These are phyloP conservation scores for Hydrolagus affinis DNA, from an alignment of 2,113 vertebrate species.

Conservation along the genomic window DNA sequence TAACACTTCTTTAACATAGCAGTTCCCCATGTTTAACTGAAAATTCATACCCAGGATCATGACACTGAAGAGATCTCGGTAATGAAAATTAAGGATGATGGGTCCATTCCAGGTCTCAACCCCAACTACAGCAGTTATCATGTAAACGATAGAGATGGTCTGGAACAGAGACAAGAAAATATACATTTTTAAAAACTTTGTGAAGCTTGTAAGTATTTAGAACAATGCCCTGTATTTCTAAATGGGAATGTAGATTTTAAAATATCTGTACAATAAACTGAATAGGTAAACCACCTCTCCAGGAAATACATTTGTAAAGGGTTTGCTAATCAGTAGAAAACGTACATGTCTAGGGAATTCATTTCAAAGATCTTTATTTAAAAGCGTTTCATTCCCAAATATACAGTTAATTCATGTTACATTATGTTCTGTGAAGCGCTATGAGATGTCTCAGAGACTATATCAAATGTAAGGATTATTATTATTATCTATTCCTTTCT, in stretches of 20 bases:
- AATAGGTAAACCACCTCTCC: background rate
- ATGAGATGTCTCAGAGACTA: no score
- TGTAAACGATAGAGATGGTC: slow-evolving; percentile 93
- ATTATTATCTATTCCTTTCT: no score
- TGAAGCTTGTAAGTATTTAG: background rate
- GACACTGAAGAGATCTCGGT: slow-evolving; percentile 88
- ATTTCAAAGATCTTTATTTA: no score
- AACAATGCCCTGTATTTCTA: background rate
- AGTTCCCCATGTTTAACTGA: background rate
- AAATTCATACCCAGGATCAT: slow-evolving; percentile 87
- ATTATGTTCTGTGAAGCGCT: no score
- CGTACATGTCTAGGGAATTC: no score
- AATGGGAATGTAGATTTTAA: no score
- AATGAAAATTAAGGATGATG: slow-evolving; percentile 76
- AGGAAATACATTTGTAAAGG: background rate
- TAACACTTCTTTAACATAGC: background rate
- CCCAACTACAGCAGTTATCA: slow-evolving; percentile 86
- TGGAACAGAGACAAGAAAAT: slow-evolving; percentile 49
- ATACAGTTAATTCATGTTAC: no score
- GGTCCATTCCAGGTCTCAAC: slow-evolving; percentile 94
- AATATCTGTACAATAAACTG: background rate
- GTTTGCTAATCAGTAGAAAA: background rate
- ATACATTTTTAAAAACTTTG: background rate
- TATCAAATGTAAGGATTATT: no score
- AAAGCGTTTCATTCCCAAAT: no score